Evolutionary conservation across 2,113 vertebrate genomes (phyloP), one percentile per base, ranked within the genome.

Genomic region (Papio anubis): DNA sequence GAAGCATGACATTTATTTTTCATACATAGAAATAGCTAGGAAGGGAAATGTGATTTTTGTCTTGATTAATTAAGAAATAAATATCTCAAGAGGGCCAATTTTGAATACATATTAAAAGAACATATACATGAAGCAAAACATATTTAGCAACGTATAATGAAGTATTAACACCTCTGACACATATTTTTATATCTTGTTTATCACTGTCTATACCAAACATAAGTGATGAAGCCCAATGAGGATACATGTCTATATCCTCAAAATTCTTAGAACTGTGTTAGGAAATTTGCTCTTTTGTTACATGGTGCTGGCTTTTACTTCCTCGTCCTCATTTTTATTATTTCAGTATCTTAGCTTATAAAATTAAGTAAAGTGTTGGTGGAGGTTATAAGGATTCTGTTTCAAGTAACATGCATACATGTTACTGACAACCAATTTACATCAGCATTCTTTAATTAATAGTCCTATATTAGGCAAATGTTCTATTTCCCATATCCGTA

Each of bases 341-440:
- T 59, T 66, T 45, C 23, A 11, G 5, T 35, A 75, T 81, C 32
- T 61, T 43, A 64, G 16, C 64, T 90, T 78, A 88, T 87, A 93
- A 76, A 70, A 90, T 35, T 18, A 76, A 76, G 72, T 86, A 23
- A 30, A 59, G 9, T 86, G 0, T 43, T 57, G 13, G 4, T 86
- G 27, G 11, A 2, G 0, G 78, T 79, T 14, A 25, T 40, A 43
- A 32, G 9, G 2, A 43, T 81, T 84, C 38, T 75, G 0, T 79
- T 18, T 25, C 20, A 88, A 64, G 13, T 40, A 30, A 30, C 40
- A 25, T 35, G 7, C 0, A 38, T 79, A 43, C 2, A 59, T 45
- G 35, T 88, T 75, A n/a, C 61, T 87, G 50, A 18, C 4, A 78
- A 38, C 76, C 76, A 72, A 82, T 72, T 90, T 90, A 81, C 9